These are phyloP conservation scores for Ceratosolen solmsi DNA, from an alignment of 1,140 invertebrate species.

Conservation along the genomic window DNA sequence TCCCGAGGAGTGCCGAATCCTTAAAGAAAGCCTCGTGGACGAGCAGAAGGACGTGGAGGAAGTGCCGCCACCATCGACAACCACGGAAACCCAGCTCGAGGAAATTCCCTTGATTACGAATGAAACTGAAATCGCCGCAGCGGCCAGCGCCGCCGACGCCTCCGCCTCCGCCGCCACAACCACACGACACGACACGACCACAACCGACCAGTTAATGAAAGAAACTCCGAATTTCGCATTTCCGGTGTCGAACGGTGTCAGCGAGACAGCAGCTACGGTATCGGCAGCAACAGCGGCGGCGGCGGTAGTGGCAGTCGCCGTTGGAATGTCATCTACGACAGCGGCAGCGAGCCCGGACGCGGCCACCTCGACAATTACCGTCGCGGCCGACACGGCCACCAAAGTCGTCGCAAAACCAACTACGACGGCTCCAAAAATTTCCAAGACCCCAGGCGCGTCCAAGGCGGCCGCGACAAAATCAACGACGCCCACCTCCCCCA, in stretches of 20 bases:
- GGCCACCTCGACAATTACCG: constrained; percentile 49
- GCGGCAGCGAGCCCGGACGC: constrained; percentile 52
- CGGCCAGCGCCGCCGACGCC: constrained; percentile 59
- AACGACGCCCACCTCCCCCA: constrained; percentile 63
- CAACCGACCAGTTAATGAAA: too few species aligned
- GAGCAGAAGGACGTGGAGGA: constrained; percentile 55
- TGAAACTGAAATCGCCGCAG: constrained; percentile 54
- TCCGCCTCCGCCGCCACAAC: too few species aligned
- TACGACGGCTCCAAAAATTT: constrained; percentile 48
- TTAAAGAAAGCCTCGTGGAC: constrained; percentile 51
- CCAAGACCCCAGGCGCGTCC: constrained; percentile 55
- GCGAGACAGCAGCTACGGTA: too few species aligned
- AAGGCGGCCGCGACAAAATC: constrained; percentile 59
- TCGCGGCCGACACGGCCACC: constrained; percentile 46
- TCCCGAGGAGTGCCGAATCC: constrained; percentile 50
- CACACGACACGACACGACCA: too few species aligned
- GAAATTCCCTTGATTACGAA: constrained; percentile 10
- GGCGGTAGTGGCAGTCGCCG: too few species aligned
- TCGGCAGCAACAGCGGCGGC: too few species aligned
- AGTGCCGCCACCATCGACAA: background rate
- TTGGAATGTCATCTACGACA: too few species aligned
- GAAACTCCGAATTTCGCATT: too few species aligned
- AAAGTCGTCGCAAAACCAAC: constrained; percentile 60
- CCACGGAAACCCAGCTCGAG: background rate
- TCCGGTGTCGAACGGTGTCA: too few species aligned